Percentiles rank a stretch among this genome's conserved stretches.
These are phyloP conservation scores for Rhagonycha fulva DNA, from an alignment of 2,888 invertebrate species.

Conservation along the genomic window DNA sequence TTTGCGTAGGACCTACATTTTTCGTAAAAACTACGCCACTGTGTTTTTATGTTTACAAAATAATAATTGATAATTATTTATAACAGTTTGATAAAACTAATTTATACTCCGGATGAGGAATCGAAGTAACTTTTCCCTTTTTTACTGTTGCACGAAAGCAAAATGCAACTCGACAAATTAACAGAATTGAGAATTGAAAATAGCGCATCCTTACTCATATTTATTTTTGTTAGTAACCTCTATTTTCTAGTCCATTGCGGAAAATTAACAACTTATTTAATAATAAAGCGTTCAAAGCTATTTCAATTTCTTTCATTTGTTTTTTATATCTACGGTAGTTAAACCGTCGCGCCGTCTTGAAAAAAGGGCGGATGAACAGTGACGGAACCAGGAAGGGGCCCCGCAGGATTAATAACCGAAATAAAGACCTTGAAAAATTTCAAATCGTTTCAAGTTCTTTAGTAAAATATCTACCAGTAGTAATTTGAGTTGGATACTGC, in stretches of 20 bases:
- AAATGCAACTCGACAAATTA: neutral
- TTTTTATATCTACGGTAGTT: neutral
- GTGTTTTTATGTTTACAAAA: neutral
- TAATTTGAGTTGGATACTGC: neutral
- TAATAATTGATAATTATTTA: neutral
- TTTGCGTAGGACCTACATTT: neutral
- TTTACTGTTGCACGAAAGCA: neutral
- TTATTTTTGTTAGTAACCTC: neutral
- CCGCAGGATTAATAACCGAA: neutral
- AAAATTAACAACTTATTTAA: neutral
- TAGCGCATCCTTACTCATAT: neutral
- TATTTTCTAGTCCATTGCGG: neutral
- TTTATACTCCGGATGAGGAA: neutral
- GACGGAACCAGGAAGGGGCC: neutral
- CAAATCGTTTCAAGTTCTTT: neutral
- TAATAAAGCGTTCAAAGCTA: neutral
- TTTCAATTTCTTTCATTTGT: neutral
- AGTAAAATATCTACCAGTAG: neutral
- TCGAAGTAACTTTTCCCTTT: neutral
- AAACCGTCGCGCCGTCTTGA: too few relatives aligned
- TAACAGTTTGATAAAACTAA: neutral
- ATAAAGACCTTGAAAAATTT: neutral
- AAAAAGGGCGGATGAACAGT: neutral
- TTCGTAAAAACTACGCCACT: neutral
- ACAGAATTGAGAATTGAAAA: neutral